Evolutionary conservation across 2,797 vertebrate genomes (phyloP).

Genomic region (Catostomus latipinnis): DNA sequence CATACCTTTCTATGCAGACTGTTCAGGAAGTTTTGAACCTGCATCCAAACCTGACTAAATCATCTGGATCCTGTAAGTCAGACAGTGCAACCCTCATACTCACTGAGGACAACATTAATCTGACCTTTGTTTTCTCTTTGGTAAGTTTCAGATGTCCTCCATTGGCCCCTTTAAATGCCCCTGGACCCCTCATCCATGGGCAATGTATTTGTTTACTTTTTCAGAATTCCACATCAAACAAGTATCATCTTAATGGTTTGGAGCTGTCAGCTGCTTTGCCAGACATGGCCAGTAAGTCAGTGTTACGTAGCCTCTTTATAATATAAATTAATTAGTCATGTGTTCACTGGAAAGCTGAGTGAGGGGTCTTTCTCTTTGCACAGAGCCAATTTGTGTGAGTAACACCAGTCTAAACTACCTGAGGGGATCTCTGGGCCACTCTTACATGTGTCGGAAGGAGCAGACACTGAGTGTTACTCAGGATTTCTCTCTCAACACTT

Average conservation of each 20-base stretch:
- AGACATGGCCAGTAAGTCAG: conserved; percentile 74
- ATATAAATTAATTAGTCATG: background rate
- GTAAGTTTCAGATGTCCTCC: conserved; percentile 67
- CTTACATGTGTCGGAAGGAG: conserved; percentile 88
- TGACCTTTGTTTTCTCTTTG: conserved; percentile 80
- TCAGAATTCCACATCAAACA: conserved; percentile 77
- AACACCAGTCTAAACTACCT: conserved; percentile 84
- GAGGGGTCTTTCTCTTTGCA: background rate
- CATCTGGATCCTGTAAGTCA: conserved; percentile 75
- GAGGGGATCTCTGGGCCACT: conserved; percentile 83
- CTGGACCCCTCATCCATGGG: background rate
- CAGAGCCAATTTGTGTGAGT: conserved; percentile 57
- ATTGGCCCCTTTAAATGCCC: background rate
- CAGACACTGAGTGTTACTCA: conserved; percentile 78
- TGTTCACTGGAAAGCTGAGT: background rate
- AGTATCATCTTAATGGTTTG: conserved; percentile 76
- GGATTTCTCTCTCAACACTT: conserved; percentile 82
- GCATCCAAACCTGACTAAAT: conserved; percentile 70
- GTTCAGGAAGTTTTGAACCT: conserved; percentile 81
- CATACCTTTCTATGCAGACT: conserved; percentile 61
- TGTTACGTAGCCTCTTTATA: background rate
- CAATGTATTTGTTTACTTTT: conserved; percentile 30
- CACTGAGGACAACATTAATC: conserved; percentile 66
- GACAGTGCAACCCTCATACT: conserved; percentile 73
- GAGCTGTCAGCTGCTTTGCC: conserved; percentile 65